These are phyloP conservation scores for Nyctereutes procyonoides DNA, from an alignment of 2,113 vertebrate species.

Conservation along the genomic window DNA sequence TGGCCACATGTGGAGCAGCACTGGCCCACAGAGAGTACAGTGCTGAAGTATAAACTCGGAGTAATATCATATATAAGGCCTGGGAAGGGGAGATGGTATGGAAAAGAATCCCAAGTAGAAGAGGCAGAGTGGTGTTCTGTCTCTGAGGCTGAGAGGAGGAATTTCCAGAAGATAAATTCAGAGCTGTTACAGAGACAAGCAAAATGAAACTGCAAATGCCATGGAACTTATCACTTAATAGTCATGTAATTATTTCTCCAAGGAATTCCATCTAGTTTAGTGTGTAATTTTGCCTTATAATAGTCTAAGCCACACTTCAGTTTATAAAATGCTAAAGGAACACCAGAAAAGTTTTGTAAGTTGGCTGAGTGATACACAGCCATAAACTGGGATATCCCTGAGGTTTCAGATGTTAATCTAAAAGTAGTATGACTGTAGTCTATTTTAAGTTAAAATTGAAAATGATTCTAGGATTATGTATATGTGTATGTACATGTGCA, in stretches of 20 bases:
- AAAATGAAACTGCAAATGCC: constrained; percentile 3
- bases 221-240: constrained; percentile 29
- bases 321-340: constrained; percentile 29
- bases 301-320: neutral
- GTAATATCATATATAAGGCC: neutral
- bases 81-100: neutral
- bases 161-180: constrained; percentile 46
- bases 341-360: neutral
- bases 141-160: neutral
- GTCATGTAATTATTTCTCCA: constrained; percentile 53
- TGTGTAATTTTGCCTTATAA: constrained; percentile 57
- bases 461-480: neutral
- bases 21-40: neutral
- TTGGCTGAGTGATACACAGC: neutral
- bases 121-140: neutral
- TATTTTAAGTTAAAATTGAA: constrained; percentile 24
- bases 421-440: neutral
- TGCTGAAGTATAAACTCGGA: neutral
- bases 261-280: neutral
- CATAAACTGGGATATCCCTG: constrained; percentile 12
- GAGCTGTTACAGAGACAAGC: neutral
- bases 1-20: neutral
- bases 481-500: neutral
- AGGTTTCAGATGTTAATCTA: constrained; percentile 28
- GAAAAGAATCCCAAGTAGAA: neutral